Evolutionary conservation across 1,140 invertebrate genomes (phyloP), one percentile per base, ranked within the genome.

Genomic region (Drosophila erecta): DNA sequence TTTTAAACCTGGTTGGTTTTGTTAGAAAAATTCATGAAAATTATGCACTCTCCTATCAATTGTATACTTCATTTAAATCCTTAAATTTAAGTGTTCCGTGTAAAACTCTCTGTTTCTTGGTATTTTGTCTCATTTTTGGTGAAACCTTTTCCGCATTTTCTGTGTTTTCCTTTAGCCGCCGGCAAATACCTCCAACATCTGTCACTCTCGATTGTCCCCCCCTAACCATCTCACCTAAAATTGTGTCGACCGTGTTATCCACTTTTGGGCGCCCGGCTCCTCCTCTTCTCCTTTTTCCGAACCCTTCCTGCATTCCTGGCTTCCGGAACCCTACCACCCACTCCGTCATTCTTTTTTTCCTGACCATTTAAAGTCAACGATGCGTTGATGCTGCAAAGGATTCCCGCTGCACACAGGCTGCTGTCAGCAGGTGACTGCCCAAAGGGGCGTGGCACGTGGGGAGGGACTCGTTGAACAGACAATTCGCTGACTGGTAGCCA

Each of bases 401-500:
- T 50, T 72, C 66, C 53, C 69, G 44, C 30, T 56, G 14, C 30
- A 44, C 49, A 24, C 27, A 22, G 59, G 38, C 50, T 43, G 59
- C 67, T 71, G 67, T 71, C 67, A 71, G 65, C 67, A 71, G 67
- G 67, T 71, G 67, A 71, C 67, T 70, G 65, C 66, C 66, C 65
- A 66, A 55, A 44, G 65, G 64, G 64, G 64, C 64, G 64, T 67
- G 64, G 59, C 64, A 53, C 47, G 66, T n/a, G 20, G 41, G 35
- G 14, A 38, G 49, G 67, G 50, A 70, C 64, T 47, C 43, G 50
- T 40, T 44, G 50, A 50, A 69, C 64, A 69, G 41, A 69, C 44
- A 67, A 67, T 55, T 70, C 62, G 66, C 66, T 57, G 66, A 56
- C 64, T 47, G 65, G 66, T 35, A 70, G 41, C 17, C 20, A 47